Percentiles rank a stretch among this genome's conserved stretches.
Conservation (phyloP, 2,888 invertebrate species). For the Idaea biselata region DNA sequence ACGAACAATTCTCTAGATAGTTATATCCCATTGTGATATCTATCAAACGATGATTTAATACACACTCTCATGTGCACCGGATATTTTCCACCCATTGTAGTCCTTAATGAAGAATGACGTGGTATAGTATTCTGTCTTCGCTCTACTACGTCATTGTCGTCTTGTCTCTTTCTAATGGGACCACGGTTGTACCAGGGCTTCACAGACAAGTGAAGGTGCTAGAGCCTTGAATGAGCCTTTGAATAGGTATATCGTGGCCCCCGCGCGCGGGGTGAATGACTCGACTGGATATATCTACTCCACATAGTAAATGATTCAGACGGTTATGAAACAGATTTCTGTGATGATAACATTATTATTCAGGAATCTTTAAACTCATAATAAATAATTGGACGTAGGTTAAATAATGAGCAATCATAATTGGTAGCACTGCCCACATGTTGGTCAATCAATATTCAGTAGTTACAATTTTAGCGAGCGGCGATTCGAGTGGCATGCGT, state of each 20-base stretch:
- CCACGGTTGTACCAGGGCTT: slow-evolving; percentile 31
- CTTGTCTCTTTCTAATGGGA: slow-evolving; percentile 28
- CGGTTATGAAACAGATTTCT: slow-evolving; percentile 16
- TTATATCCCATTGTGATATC: background rate
- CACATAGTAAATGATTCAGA: slow-evolving; percentile 12
- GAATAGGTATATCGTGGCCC: slow-evolving; percentile 42
- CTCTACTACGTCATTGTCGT: slow-evolving; percentile 11
- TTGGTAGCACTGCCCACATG: slow-evolving; percentile 11
- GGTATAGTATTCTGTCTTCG: slow-evolving; percentile 24
- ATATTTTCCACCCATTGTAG: slow-evolving; percentile 41
- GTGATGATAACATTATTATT: slow-evolving; percentile 9
- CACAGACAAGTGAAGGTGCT: slow-evolving; percentile 33
- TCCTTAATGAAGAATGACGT: slow-evolving; percentile 36
- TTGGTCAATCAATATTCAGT: slow-evolving; percentile 17
- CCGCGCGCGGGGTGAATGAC: slow-evolving; percentile 48
- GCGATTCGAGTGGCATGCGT: slow-evolving; percentile 29
- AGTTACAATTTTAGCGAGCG: slow-evolving; percentile 27
- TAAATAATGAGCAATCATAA: background rate
- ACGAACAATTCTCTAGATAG: slow-evolving; percentile 3
- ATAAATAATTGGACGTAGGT: background rate
- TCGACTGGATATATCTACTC: slow-evolving; percentile 28
- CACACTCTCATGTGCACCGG: slow-evolving; percentile 32
- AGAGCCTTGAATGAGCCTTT: slow-evolving; percentile 55
- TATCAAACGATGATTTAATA: background rate
- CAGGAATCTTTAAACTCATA: background rate